Base-by-base conservation (phyloP, 2,113 vertebrate species). In the Gasterosteus nipponicus region DNA sequence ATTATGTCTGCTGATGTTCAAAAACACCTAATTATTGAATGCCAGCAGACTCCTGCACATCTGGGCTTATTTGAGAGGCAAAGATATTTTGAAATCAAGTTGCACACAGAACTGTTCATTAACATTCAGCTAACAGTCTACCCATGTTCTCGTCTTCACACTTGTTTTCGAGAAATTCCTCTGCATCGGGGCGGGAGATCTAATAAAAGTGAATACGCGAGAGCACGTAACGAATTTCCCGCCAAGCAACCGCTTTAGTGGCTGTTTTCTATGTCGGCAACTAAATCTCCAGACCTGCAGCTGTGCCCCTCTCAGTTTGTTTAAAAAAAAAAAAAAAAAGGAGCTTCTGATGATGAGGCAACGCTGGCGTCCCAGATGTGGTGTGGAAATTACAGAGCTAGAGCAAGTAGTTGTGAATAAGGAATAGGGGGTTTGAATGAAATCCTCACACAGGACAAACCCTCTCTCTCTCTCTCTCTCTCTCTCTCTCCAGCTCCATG, bases 311-410 rank as follows among this genome's bases (percentile, higher is more conserved):
- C 72, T 80, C 33, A 10, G 42, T 72, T 41, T 73, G 63, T 71
- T 54, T 31, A 71, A 42, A 77, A 42, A 68, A 76, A 49, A 19
- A 49, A 10, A 8, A 38, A 38, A 46, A 75, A 83, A 74, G 11
- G 44, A 84, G 74, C 65, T 70, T 73, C 58, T 78, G 77, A 85
- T 80, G 84, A 83, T 80, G 84, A 83, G 80, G 73, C 69, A 77
- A 67, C 7, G 65, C 53, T 35, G 75, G 51, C 38, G 73, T 33
- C 35, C 53, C 68, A 76, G 81, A 83, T 79, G 64, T 54, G 53
- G 46, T 56, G 51, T 79, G 66, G 53, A 83, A 80, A 83, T 80
- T 58, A 74, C 75, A 66, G 46, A 72, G n/a, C 68, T 57, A 61
- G 75, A 19, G 54, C 47, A 68, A 12, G 53, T 85, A 38, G 65